phyloP scores from a whole-genome alignment of 1,140 invertebrate species.

The Mactra quadrangularis region DNA sequence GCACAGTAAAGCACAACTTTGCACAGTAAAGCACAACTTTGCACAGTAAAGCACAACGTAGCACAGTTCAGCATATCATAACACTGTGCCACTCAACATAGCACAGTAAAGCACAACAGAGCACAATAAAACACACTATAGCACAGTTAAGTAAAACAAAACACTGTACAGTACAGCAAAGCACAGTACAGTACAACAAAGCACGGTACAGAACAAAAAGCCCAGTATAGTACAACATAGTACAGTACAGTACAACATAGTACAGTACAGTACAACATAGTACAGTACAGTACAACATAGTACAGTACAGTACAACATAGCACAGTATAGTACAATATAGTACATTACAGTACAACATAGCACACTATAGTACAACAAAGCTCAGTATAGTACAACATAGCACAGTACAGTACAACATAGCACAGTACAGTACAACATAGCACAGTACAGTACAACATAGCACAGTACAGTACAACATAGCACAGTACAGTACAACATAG shows the following conservation, averaged over 20 bases:
- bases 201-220: conserved; percentile 49
- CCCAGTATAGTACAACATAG: conserved; percentile 56
- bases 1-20: conserved; percentile 22
- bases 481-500: conserved; percentile 50
- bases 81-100: too few species aligned
- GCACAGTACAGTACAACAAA: conserved; percentile 40
- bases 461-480: conserved; percentile 36
- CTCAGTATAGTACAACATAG: conserved; percentile 53
- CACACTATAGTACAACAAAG: conserved; percentile 58
- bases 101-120: conserved; percentile 34
- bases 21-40: conserved; percentile 13
- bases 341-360: too few species aligned
- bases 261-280: conserved; percentile 59
- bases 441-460: conserved; percentile 35
- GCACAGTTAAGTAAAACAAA: conserved; percentile 16
- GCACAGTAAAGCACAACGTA: conserved; percentile 28
- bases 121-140: conserved; percentile 45
- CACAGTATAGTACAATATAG: conserved; percentile 51
- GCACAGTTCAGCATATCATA: conserved; percentile 10
- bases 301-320: conserved; percentile 58
- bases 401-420: conserved; percentile 44
- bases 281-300: conserved; percentile 60
- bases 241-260: conserved; percentile 49
- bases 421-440: conserved; percentile 54
- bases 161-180: conserved; percentile 40